A percentile compares a stretch with the other conserved stretches of the same genome.
phyloP scores from a whole-genome alignment of 35 echinoderm and acorn worm genomes.

The Diadema setosum region DNA sequence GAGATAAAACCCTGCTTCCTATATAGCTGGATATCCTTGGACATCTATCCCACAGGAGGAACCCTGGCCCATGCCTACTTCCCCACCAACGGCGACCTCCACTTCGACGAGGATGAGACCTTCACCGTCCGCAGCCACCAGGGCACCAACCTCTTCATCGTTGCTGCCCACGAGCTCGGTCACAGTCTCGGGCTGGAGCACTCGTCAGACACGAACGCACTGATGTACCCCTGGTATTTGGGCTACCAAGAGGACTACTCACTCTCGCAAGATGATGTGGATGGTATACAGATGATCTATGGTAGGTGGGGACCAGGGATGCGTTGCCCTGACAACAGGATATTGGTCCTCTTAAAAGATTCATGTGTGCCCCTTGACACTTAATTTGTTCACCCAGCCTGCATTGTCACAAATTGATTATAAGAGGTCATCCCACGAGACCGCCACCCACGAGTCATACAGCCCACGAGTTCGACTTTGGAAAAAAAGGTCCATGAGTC shows the following conservation, averaged over 20 bases:
- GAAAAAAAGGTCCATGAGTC: too few species aligned
- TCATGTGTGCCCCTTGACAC: too few species aligned
- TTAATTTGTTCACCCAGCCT: too few species aligned
- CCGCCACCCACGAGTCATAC: too few species aligned
- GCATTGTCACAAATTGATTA: too few species aligned
- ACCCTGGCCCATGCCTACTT: conserved; percentile 87
- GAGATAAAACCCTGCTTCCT: too few species aligned
- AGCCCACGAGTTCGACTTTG: too few species aligned
- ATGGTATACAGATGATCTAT: conserved; percentile 77
- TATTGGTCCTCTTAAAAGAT: too few species aligned
- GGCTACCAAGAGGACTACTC: conserved; percentile 65
- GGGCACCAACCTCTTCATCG: conserved; percentile 75
- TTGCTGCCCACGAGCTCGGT: conserved; percentile 88
- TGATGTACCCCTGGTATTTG: conserved; percentile 93
- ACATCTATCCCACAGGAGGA: conserved; percentile 47
- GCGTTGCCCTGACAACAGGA: too few species aligned
- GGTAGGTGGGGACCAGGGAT: conserved; percentile 44
- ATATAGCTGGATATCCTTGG: too few species aligned
- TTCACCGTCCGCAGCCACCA: conserved; percentile 54
- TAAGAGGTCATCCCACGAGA: too few species aligned
- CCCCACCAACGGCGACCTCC: conserved; percentile 82
- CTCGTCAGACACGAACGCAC: conserved; percentile 28
- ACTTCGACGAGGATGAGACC: conserved; percentile 91
- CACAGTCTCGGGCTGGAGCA: conserved; percentile 97
- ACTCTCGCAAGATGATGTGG: conserved; percentile 66